Conservation (phyloP, 2,797 vertebrate genomes). For the Enteromius paludinosus region DNA sequence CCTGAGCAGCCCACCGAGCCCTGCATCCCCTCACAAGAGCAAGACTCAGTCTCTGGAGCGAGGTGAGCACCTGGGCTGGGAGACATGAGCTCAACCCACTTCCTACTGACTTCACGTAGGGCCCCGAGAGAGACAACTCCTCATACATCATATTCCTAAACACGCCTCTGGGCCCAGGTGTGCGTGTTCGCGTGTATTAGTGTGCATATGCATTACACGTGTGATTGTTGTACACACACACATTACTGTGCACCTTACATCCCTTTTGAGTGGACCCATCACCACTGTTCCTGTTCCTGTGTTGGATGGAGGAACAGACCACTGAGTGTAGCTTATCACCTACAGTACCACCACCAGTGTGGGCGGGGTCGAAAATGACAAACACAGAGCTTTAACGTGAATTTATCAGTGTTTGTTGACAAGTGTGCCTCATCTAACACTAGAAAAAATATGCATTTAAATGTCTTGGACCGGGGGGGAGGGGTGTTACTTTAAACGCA, state of each 20-base stretch:
- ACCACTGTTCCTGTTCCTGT: conserved; percentile 36
- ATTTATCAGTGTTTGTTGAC: conserved; percentile 6
- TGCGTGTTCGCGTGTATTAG: conserved; percentile 40
- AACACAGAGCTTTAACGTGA: conserved; percentile 24
- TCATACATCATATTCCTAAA: neutral
- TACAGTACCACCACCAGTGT: neutral
- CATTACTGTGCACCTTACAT: conserved; percentile 32
- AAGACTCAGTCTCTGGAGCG: conserved; percentile 96
- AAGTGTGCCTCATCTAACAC: conserved; percentile 33
- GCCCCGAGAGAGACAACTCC: conserved; percentile 18
- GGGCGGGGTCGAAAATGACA: neutral
- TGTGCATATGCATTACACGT: conserved; percentile 51
- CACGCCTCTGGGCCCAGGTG: conserved; percentile 23
- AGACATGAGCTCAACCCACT: conserved; percentile 80
- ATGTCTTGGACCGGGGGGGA: conserved; percentile 5
- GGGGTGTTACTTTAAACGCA: neutral
- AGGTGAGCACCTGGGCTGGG: conserved; percentile 93
- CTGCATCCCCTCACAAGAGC: conserved; percentile 92
- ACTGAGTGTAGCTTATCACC: conserved; percentile 15
- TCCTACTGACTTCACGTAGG: conserved; percentile 46
- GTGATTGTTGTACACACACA: conserved; percentile 56
- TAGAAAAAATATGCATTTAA: neutral
- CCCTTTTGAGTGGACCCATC: conserved; percentile 41
- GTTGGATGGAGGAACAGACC: neutral
- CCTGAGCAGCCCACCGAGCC: conserved; percentile 97